phyloP scores from a whole-genome alignment of 2,113 vertebrate species.

The Halichoerus grypus region DNA sequence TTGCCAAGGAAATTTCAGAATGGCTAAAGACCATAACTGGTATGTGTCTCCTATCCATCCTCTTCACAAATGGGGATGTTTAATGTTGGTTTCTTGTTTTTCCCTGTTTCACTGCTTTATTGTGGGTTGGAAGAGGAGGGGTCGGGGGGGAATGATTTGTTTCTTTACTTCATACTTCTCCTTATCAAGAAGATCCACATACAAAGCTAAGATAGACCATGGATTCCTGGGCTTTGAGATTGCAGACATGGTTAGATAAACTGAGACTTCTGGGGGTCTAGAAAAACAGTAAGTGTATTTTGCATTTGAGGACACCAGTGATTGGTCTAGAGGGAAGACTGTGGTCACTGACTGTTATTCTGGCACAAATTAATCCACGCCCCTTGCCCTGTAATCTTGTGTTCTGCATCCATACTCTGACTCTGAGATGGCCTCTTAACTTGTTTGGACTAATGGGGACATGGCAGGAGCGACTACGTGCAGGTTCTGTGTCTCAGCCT shows the following conservation, averaged over 20 bases:
- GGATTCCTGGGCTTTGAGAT: neutral
- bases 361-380: neutral
- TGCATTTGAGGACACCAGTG: neutral
- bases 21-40: neutral
- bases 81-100: neutral
- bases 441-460: neutral
- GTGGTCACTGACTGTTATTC: neutral
- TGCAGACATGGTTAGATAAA: neutral
- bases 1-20: neutral
- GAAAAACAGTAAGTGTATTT: neutral
- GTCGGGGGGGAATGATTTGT: neutral
- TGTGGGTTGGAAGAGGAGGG: neutral
- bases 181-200: neutral
- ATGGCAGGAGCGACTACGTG: neutral
- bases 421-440: neutral
- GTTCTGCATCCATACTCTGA: neutral
- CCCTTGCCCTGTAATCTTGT: neutral
- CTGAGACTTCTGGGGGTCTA: neutral
- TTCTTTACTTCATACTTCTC: neutral
- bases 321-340: neutral
- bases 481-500: neutral
- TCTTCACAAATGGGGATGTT: neutral
- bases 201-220: neutral
- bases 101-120: neutral
- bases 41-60: neutral